phyloP scores from a whole-genome alignment of 1,140 invertebrate species.

The Trichomalopsis sarcophagae region DNA sequence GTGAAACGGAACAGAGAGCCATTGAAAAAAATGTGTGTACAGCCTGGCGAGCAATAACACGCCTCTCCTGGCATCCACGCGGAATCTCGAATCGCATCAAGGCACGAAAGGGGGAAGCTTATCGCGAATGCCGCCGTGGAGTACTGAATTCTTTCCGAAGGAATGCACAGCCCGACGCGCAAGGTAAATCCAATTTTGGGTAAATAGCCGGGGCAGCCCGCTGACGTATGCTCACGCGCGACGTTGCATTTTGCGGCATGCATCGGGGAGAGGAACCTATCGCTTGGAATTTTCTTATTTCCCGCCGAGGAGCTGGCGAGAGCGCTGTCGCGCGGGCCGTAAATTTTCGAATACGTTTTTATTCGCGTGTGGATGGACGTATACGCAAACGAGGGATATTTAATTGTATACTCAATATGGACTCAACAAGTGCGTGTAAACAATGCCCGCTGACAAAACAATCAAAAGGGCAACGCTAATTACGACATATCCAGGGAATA shows the following conservation, averaged over 20 bases:
- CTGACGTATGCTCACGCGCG: not conserved
- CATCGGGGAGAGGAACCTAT: not conserved
- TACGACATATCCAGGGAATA: not conserved
- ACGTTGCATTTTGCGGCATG: not conserved
- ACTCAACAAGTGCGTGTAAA: not conserved
- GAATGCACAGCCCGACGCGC: not conserved
- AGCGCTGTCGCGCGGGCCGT: not conserved
- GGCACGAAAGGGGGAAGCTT: not conserved
- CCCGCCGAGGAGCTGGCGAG: too few relatives aligned
- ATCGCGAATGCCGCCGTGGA: too few relatives aligned
- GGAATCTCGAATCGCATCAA: not conserved
- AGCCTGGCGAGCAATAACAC: too few relatives aligned
- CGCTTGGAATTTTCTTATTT: conserved; percentile 25
- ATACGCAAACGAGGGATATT: too few relatives aligned
- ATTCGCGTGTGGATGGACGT: too few relatives aligned
- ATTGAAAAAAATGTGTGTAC: too few relatives aligned
- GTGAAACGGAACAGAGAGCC: too few relatives aligned
- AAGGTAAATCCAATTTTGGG: conserved; percentile 37
- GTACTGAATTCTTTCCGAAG: not conserved
- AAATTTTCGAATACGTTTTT: not conserved
- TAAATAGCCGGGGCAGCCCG: not conserved
- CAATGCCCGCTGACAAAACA: not conserved
- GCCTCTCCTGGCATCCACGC: too few relatives aligned
- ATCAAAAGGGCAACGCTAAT: not conserved
- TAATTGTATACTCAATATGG: too few relatives aligned